Base-by-base conservation (phyloP, 2,113 vertebrate genomes). In the Illadopsis cleaveri region DNA sequence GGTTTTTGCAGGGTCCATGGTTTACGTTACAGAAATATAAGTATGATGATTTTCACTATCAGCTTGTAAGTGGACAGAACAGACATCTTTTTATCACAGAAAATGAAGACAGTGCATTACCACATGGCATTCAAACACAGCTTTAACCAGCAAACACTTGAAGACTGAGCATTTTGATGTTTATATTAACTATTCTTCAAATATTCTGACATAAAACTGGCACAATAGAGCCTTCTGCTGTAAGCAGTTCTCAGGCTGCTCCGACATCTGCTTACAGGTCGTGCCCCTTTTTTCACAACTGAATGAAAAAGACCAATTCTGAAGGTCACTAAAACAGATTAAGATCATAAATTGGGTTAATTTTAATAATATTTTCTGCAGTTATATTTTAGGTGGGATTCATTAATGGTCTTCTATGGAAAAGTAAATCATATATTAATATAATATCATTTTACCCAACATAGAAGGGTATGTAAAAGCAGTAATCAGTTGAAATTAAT, bases 161-260 rank as follows among this genome's bases (percentile, higher is more conserved):
- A 96, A 89, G 28, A 79, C 12, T 4, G 19, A 76, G 56, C 22
- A 82, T 76, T 95, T 87, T 93, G 38, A 56, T 90, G 48, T 84
- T 92, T 89, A 50, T 82, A 82, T 82, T 96, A 93, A 93, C 71
- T 76, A 87, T 91, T 96, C 80, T 92, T 84, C 37, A 89, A 93
- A 87, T 50, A 94, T 57, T 95, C 84, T 94, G 86, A 83, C 65
- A 68, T 12, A 40, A 40, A 85, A 50, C 68, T 6, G 8, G 51
- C 65, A 91, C 48, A 95, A 73, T 70, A 94, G 77, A 90, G 64
- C 66, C 60, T 94, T 96, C 85, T 96, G 93, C 44, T 70, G 33
- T 33, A 71, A 11, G 71, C 51, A 71, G 82, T 91, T 90, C 57
- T 78, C 38, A 77, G 91, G 19, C 51, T 82, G 82, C 83, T 89